Evolutionary conservation across 2,113 vertebrate genomes (phyloP), one percentile per base, ranked within the genome.

Genomic region (Nerophis lumbriciformis): DNA sequence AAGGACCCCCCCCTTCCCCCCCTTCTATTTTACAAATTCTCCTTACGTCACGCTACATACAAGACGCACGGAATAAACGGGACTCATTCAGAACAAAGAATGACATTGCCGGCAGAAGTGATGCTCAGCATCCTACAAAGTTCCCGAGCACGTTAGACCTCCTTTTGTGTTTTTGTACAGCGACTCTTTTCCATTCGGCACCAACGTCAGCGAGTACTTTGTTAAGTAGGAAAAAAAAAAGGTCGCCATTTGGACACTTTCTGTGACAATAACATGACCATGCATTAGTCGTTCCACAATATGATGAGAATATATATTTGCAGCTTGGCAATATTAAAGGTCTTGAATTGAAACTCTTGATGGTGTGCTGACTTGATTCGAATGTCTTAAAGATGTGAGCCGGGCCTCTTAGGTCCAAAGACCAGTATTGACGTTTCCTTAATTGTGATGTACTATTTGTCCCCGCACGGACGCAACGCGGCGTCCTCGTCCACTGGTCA

Each of bases 221-320:
- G 53, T 80, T 80, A 74, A 87, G 68, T 21, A 80, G 81, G 39
- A 57, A 13, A 19, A 7, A 44, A 21, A 21, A 44, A 12, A 64
- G 76, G 76, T 83, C 81, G 77, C 80, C 75, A 70, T 78, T 76
- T 87, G 83, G 85, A 87, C 86, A 89, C 79, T 79, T 84, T 84
- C 76, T 76, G 83, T 76, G 79, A 86, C 85, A 84, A 77, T 72
- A 82, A 89, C 80, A 86, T 85, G 80, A 84, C 83, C 84, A 87
- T 88, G 85, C 86, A 88, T 84, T 85, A 79, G 81, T 86, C 85
- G 84, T 69, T 80, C 84, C 88, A 88, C 86, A 83, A 79, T 85
- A 88, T 87, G 80, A 73, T 84, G 80, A 86, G 82, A 76, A 87
- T 84, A 88, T 84, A 87, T 84, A 85, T 83, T 83, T 82, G 84